Percentiles rank a stretch among this genome's conserved stretches.
Conservation (phyloP, 2,113 vertebrate species). For the Tringa solitaria region DNA sequence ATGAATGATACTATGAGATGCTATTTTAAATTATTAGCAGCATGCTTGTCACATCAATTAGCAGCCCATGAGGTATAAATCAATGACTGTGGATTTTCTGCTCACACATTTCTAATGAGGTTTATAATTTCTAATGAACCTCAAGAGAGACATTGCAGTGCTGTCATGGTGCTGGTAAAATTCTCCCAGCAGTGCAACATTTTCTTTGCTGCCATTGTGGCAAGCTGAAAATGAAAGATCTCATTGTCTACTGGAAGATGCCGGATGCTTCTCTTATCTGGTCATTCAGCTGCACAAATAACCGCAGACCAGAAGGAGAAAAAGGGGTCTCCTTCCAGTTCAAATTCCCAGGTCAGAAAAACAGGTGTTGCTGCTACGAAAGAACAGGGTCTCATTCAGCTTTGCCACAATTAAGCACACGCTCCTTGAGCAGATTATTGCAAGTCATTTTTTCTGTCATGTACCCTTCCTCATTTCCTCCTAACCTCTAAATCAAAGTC, state of each 20-base stretch:
- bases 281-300: background rate
- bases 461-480: background rate
- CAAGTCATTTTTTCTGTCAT: background rate
- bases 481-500: background rate
- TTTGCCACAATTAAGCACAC: background rate
- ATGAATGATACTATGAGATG: background rate
- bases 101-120: background rate
- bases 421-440: accelerated
- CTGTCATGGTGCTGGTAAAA: background rate
- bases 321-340: background rate
- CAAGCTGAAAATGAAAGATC: background rate
- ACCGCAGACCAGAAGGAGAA: background rate
- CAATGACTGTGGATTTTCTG: background rate
- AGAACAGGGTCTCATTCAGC: background rate
- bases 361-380: background rate
- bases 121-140: background rate
- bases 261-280: background rate
- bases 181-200: background rate
- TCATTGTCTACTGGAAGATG: background rate
- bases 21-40: background rate
- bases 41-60: background rate
- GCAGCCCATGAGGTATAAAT: background rate
- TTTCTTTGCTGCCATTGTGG: background rate
- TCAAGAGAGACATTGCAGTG: background rate
- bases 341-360: background rate